phyloP scores from a whole-genome alignment of 2,888 invertebrate genomes.

The Cephus rjabovi region DNA sequence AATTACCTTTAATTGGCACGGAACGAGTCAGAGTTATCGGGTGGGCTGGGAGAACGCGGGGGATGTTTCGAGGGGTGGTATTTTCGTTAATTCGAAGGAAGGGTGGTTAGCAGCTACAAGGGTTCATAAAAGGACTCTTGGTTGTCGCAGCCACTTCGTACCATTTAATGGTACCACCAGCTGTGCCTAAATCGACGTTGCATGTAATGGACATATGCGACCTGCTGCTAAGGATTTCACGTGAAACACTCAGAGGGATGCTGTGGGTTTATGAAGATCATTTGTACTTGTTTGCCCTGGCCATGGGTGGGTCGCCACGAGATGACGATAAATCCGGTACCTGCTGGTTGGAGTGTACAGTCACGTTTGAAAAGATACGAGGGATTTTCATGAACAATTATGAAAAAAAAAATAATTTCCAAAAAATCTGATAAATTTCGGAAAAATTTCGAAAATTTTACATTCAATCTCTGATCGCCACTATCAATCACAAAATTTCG shows the following conservation, averaged over 20 bases:
- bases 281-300: background rate
- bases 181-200: background rate
- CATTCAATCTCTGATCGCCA: too few species aligned
- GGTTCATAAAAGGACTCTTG: background rate
- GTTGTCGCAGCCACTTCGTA: background rate
- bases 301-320: background rate
- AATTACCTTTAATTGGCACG: constrained; percentile 30
- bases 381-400: background rate
- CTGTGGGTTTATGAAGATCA: background rate
- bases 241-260: background rate
- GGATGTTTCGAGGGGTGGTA: background rate
- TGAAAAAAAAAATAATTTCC: too few species aligned
- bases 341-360: background rate
- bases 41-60: background rate
- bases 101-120: background rate
- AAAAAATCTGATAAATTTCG: too few species aligned
- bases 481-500: too few species aligned
- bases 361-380: background rate
- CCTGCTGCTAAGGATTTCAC: background rate
- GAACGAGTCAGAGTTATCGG: constrained; percentile 1
- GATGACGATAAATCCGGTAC: background rate
- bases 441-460: too few species aligned
- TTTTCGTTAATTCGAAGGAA: background rate
- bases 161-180: background rate
- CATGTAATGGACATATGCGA: background rate